These are phyloP conservation scores for Holothuria glaberrima DNA, from an alignment of 35 echinoderm and acorn worm species.

Conservation along the genomic window DNA sequence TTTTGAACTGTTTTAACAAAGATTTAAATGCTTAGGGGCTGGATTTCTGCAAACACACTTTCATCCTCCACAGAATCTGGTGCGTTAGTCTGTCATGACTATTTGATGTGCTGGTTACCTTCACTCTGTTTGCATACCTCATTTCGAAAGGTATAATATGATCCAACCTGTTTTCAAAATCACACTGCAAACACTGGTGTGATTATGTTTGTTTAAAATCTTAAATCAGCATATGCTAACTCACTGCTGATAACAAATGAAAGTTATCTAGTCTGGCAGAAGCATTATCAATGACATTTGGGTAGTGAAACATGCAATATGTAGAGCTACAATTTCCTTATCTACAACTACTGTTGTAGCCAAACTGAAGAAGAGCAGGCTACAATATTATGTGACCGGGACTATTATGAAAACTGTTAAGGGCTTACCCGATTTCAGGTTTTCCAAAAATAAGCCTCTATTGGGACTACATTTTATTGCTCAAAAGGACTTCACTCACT, in stretches of 20 bases:
- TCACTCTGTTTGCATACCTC: background rate
- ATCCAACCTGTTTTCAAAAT: background rate
- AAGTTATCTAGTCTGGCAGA: background rate
- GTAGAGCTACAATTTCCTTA: background rate
- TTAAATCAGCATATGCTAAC: background rate
- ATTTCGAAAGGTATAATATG: background rate
- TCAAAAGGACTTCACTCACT: background rate
- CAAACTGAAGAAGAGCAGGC: background rate
- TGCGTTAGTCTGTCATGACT: background rate
- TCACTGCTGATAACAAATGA: conserved; percentile 13
- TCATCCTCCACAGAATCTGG: background rate
- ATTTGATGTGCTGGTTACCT: background rate
- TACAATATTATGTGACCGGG: conserved; percentile 7
- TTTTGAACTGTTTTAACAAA: too few relatives aligned
- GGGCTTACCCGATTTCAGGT: background rate
- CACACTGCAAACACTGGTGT: conserved; percentile 11
- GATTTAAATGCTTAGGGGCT: background rate
- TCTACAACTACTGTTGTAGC: conserved; percentile 2
- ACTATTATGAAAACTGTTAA: background rate
- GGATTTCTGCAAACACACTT: background rate
- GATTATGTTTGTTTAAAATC: background rate
- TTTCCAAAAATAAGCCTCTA: conserved; percentile 2
- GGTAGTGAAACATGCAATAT: background rate
- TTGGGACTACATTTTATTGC: background rate
- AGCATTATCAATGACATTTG: background rate